Conservation (phyloP, 2,888 invertebrate species). For the Candidula unifasciata region DNA sequence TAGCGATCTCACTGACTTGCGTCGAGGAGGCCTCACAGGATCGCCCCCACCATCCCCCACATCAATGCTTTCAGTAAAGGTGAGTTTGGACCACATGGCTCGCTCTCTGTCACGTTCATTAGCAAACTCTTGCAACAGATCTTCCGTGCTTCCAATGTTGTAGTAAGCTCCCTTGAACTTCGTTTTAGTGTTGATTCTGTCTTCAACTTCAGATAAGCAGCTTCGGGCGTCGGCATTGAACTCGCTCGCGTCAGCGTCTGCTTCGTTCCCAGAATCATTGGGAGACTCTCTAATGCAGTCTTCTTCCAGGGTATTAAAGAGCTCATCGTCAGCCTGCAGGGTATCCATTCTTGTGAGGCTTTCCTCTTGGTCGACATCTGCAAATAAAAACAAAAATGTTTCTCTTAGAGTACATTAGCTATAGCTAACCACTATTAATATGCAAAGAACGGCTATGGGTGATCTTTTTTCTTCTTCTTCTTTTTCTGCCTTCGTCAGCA, state of each 20-base stretch:
- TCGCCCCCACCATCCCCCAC: neutral
- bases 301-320: neutral
- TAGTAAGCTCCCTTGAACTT: constrained; percentile 48
- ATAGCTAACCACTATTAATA: no score
- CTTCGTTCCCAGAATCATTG: neutral
- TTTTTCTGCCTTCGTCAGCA: no score
- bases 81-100: constrained; percentile 15
- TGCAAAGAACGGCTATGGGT: no score
- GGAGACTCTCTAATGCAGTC: neutral
- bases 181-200: constrained; percentile 35
- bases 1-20: neutral
- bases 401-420: neutral
- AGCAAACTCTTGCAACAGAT: constrained; percentile 42
- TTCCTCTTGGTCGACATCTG: neutral
- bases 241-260: constrained; percentile 22
- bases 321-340: constrained; percentile 17
- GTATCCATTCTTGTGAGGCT: constrained; percentile 10
- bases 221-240: constrained; percentile 32
- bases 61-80: neutral
- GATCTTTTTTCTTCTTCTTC: no score
- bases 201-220: constrained; percentile 37
- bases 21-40: neutral
- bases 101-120: constrained; percentile 20
- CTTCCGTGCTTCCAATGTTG: constrained; percentile 50
- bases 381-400: neutral